Evolutionary conservation across 2,113 vertebrate genomes (phyloP).

Genomic region (Neogobius melanostomus): DNA sequence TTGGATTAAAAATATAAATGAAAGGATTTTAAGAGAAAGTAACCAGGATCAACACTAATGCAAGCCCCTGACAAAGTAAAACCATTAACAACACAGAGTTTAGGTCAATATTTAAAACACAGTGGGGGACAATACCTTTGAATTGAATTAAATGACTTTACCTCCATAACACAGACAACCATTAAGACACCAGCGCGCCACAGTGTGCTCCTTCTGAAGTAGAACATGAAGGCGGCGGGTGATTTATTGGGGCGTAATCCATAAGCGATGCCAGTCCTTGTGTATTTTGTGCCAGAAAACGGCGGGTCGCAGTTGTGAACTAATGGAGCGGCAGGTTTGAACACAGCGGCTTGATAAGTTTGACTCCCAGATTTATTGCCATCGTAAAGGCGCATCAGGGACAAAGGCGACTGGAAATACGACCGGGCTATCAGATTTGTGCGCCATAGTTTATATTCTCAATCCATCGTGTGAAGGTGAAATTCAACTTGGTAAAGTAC

Average conservation of each 20-base stretch:
- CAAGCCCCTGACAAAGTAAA: too few relatives aligned
- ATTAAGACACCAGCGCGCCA: too few relatives aligned
- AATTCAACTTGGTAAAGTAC: constrained; percentile 79
- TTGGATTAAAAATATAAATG: too few relatives aligned
- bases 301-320: constrained; percentile 72
- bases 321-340: constrained; percentile 76
- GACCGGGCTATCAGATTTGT: constrained; percentile 63
- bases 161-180: too few relatives aligned
- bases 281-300: constrained; percentile 70
- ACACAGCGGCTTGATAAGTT: constrained; percentile 73
- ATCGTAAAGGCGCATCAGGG: constrained; percentile 77
- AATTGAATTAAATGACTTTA: too few relatives aligned
- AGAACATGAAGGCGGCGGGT: constrained; percentile 57
- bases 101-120: too few relatives aligned
- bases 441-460: constrained; percentile 50
- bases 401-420: constrained; percentile 69
- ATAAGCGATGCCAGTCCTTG: constrained; percentile 63
- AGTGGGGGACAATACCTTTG: too few relatives aligned
- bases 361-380: constrained; percentile 72
- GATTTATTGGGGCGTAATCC: constrained; percentile 75
- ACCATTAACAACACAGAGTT: too few relatives aligned
- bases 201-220: not conserved
- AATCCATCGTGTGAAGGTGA: constrained; percentile 61
- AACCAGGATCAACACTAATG: too few relatives aligned
- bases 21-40: too few relatives aligned